phyloP scores from a whole-genome alignment of 2,797 vertebrate genomes.

The Bovichtus variegatus region DNA sequence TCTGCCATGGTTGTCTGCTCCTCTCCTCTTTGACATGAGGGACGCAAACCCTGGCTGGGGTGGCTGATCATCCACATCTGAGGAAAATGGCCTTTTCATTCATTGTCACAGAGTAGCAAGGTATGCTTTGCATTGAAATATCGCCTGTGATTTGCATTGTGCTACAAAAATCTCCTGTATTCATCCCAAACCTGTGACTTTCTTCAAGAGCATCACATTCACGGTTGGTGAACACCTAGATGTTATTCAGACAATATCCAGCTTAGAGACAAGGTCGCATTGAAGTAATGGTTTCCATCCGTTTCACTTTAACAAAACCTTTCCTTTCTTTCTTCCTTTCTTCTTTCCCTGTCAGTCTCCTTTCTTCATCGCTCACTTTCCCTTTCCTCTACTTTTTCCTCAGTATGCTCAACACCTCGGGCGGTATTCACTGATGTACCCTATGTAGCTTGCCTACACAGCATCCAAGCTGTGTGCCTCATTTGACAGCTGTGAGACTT shows the following conservation, averaged over 20 bases:
- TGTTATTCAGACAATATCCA: constrained; percentile 25
- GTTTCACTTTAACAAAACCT: neutral
- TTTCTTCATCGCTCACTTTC: constrained; percentile 32
- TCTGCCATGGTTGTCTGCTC: constrained; percentile 72
- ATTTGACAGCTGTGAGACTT: constrained; percentile 71
- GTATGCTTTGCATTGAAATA: constrained; percentile 58
- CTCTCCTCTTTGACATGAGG: constrained; percentile 66
- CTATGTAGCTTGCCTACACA: constrained; percentile 64
- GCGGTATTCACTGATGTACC: constrained; percentile 58
- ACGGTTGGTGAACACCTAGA: neutral
- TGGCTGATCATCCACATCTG: constrained; percentile 72
- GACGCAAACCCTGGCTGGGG: constrained; percentile 55
- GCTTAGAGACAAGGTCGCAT: constrained; percentile 7
- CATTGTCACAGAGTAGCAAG: constrained; percentile 57
- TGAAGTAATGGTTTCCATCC: constrained; percentile 4
- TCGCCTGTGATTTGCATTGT: constrained; percentile 33
- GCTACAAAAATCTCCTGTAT: neutral
- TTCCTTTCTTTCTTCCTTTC: neutral
- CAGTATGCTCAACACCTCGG: constrained; percentile 48
- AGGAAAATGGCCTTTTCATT: constrained; percentile 77
- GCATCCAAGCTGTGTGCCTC: constrained; percentile 64
- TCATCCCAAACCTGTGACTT: constrained; percentile 12
- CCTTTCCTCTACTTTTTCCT: constrained; percentile 47
- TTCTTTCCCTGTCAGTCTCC: constrained; percentile 3
- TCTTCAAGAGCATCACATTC: neutral